Evolutionary conservation across 2,797 vertebrate species (phyloP).

Genomic region (Tauraco hartlaubi): DNA sequence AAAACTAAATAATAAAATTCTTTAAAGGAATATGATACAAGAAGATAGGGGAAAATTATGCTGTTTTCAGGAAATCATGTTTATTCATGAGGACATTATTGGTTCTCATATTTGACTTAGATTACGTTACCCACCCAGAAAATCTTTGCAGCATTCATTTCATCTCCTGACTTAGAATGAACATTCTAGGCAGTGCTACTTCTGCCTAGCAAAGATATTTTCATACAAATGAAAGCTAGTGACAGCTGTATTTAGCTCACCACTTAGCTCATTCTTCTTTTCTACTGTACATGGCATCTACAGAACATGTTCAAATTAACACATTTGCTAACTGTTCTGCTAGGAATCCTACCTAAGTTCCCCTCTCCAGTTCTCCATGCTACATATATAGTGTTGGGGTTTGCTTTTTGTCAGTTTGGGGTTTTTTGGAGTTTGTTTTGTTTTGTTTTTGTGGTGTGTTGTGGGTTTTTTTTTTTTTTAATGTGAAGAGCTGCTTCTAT

Average conservation of each 20-base stretch:
- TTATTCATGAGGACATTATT: background rate
- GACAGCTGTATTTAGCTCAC: background rate
- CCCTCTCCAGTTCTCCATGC: background rate
- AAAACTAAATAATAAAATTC: background rate
- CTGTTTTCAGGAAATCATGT: background rate
- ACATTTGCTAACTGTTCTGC: background rate
- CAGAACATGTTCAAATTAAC: background rate
- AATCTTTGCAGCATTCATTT: background rate
- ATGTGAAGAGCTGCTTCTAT: background rate
- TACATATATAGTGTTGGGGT: accelerated
- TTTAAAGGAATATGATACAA: background rate
- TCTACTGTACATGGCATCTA: background rate
- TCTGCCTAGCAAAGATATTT: background rate
- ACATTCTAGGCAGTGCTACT: background rate
- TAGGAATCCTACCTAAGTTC: background rate
- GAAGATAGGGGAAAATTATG: background rate
- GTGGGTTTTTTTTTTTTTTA: background rate
- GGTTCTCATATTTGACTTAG: background rate
- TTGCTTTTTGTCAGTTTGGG: too few species aligned
- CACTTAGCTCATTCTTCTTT: background rate
- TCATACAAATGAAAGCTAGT: background rate
- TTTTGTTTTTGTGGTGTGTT: too few species aligned
- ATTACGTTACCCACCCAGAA: background rate
- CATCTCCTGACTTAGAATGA: background rate
- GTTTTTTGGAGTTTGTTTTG: too few species aligned